phyloP scores from a whole-genome alignment of 2,113 vertebrate genomes.

The rabbit (Oryctolagus cuniculus) region mOryCun1.1 NC_091432.1:217015501-217016000 shows the following conservation, averaged over 20 bases:
- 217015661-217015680: not conserved
- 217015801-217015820: not conserved
- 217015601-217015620: not conserved
- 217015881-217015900: too few species aligned
- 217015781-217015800: not conserved
- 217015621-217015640: not conserved
- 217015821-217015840: too few species aligned
- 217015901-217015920: too few species aligned
- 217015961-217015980: too few species aligned
- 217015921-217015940: too few species aligned
- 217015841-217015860: too few species aligned
- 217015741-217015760: conserved; percentile 32
- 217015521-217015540: not conserved
- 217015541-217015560: not conserved
- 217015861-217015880: too few species aligned
- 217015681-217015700: not conserved
- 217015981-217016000: too few species aligned
- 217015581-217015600: not conserved
- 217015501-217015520: conserved; percentile 13
- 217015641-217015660: not conserved
- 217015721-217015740: conserved; percentile 40
- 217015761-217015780: not conserved
- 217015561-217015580: not conserved
- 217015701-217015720: not conserved
- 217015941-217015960: too few species aligned